These are phyloP conservation scores for Forpus xanthops DNA, from an alignment of 2,797 vertebrate genomes.

Conservation along the genomic window DNA sequence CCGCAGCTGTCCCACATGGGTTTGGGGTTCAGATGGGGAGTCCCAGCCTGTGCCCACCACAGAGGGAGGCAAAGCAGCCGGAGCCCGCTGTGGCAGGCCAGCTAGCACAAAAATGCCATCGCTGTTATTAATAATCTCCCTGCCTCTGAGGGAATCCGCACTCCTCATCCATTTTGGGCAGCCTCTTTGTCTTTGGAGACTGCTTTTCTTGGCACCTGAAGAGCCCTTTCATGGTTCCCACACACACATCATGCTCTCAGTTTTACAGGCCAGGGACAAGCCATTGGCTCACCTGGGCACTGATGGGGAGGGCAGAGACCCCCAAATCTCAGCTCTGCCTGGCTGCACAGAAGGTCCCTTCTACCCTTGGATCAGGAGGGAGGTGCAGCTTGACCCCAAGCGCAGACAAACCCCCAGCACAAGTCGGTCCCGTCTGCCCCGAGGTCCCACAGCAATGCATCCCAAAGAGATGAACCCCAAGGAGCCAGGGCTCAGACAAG, in stretches of 20 bases:
- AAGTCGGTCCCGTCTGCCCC: background rate
- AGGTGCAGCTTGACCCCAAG: background rate
- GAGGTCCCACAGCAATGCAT: background rate
- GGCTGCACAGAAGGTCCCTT: background rate
- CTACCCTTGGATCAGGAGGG: background rate
- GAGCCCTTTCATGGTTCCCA: background rate
- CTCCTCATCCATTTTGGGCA: slow-evolving; percentile 38
- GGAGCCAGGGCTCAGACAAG: background rate
- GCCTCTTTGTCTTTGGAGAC: slow-evolving; percentile 5
- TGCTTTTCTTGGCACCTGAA: background rate
- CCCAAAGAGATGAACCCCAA: background rate
- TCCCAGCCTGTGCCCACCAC: rapidly evolving
- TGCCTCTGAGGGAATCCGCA: background rate
- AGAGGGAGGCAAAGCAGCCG: background rate
- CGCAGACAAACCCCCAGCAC: background rate
- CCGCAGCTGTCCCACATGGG: rapidly evolving
- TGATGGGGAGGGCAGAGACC: background rate
- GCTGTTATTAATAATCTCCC: slow-evolving; percentile 18
- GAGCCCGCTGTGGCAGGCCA: background rate
- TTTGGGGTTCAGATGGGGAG: rapidly evolving
- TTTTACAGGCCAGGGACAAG: background rate
- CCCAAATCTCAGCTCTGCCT: background rate
- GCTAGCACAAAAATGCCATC: background rate
- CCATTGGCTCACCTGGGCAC: background rate
- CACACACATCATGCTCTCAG: rapidly evolving